Conservation (phyloP, 2,797 vertebrate genomes). For the Prionace glauca region DNA sequence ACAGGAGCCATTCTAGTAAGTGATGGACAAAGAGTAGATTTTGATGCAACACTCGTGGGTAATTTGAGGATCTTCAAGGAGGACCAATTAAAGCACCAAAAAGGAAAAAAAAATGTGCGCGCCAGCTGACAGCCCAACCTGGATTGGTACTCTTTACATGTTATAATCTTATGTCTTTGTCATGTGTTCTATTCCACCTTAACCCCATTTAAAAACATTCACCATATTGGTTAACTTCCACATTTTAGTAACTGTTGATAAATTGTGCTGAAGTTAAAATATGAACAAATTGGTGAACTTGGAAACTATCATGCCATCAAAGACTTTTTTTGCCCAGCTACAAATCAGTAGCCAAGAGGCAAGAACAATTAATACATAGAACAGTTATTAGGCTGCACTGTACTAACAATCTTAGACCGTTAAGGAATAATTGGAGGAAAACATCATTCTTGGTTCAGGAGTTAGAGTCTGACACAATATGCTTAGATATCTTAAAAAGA, state of each 20-base stretch:
- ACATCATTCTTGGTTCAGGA: background rate
- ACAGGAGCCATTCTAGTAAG: background rate
- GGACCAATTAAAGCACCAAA: background rate
- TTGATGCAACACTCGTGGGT: background rate
- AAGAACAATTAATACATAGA: background rate
- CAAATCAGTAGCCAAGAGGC: background rate
- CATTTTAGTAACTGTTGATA: no score
- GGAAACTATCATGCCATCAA: background rate
- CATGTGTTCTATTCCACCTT: background rate
- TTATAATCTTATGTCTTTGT: background rate
- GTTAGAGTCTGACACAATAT: background rate
- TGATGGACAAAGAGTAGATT: background rate
- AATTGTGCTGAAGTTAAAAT: background rate
- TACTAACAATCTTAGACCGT: background rate
- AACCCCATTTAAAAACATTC: background rate
- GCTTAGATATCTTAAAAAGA: background rate
- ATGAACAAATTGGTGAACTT: background rate
- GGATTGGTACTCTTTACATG: background rate
- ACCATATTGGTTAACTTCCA: background rate
- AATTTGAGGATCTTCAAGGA: background rate
- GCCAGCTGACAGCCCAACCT: background rate
- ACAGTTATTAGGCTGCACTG: background rate
- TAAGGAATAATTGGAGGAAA: background rate
- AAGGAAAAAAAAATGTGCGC: background rate
- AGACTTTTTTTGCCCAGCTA: background rate